phyloP scores from a whole-genome alignment of 1,140 invertebrate genomes.

The Amphibalanus amphitrite region DNA sequence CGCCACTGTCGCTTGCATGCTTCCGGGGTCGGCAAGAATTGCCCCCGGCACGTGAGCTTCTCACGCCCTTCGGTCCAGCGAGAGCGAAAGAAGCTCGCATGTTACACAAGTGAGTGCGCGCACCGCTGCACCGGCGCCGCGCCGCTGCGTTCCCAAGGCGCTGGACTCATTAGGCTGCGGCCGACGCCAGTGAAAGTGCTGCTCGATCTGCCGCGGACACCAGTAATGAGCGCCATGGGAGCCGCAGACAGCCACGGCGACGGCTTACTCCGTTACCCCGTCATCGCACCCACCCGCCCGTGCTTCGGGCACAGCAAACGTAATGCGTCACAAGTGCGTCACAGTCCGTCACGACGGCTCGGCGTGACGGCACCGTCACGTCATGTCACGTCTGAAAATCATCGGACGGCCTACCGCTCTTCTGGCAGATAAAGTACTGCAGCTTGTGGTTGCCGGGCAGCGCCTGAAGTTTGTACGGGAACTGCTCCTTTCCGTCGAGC shows the following conservation, averaged over 20 bases:
- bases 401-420: slow-evolving; percentile 11
- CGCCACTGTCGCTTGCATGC: background rate
- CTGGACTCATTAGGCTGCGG: too few species aligned
- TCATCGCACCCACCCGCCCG: too few species aligned
- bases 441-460: slow-evolving; percentile 17
- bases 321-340: too few species aligned
- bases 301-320: too few species aligned
- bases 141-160: too few species aligned
- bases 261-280: too few species aligned
- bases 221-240: too few species aligned
- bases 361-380: background rate
- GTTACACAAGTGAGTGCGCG: background rate
- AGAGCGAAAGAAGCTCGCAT: background rate
- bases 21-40: too few species aligned
- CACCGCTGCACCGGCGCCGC: background rate
- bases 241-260: too few species aligned
- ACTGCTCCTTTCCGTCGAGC: slow-evolving; percentile 17
- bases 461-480: slow-evolving; percentile 18
- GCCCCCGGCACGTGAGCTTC: background rate
- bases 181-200: too few species aligned
- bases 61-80: background rate
- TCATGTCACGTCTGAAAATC: background rate
- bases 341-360: too few species aligned
- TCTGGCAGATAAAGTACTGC: slow-evolving; percentile 19
- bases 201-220: too few species aligned